These are phyloP conservation scores for Calyptomena viridis DNA, from an alignment of 2,113 vertebrate species.

Conservation along the genomic window DNA sequence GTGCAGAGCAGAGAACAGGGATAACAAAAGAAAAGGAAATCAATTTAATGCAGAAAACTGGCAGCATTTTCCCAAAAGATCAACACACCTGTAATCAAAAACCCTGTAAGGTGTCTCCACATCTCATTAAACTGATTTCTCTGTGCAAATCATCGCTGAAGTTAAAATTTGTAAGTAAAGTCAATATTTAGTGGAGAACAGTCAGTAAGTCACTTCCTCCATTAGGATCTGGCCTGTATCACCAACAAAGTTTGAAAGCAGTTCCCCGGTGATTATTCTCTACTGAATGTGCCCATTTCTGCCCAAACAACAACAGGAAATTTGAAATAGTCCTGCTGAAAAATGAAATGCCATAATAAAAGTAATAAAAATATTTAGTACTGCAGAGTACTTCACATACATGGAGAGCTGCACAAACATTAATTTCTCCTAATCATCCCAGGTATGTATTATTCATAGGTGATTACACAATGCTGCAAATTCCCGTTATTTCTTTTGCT, in stretches of 20 bases:
- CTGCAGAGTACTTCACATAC: not conserved
- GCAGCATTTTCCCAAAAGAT: not conserved
- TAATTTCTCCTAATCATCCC: not conserved
- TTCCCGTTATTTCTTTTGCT: not conserved
- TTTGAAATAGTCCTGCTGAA: not conserved
- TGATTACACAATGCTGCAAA: not conserved
- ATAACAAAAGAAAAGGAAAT: not conserved
- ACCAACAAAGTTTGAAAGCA: not conserved
- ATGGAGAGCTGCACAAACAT: not conserved
- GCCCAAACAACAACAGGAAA: slow-evolving; percentile 1
- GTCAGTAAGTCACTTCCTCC: not conserved
- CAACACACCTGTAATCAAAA: not conserved
- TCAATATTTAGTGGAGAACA: not conserved
- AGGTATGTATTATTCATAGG: slow-evolving; percentile 22
- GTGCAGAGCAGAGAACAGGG: not conserved
- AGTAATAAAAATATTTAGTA: not conserved
- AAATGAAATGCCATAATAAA: not conserved
- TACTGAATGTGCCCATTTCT: not conserved
- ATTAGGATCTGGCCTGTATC: not conserved
- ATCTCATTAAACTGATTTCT: not conserved
- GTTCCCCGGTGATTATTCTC: not conserved
- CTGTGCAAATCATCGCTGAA: not conserved
- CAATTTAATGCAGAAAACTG: not conserved
- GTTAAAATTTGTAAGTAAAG: not conserved
- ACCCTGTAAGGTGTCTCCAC: not conserved